Conservation (phyloP, 2,113 vertebrate genomes). For the Pterophyllum scalare region DNA sequence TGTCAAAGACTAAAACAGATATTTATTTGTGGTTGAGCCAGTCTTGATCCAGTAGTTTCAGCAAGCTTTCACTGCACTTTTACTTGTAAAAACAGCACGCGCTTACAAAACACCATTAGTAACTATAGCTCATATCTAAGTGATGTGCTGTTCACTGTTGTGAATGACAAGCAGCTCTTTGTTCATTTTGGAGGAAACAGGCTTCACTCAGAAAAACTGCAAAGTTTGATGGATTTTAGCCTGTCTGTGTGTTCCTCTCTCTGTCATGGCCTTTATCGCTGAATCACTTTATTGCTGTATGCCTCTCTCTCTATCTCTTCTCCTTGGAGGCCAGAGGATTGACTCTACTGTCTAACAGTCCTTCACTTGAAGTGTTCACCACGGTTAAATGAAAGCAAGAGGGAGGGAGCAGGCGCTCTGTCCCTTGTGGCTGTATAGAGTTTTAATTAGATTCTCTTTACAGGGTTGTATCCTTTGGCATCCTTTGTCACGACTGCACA, state of each 20-base stretch:
- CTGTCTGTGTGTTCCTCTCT: not conserved
- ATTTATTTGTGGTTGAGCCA: not conserved
- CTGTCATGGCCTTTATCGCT: conserved; percentile 3
- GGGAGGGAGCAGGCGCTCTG: conserved; percentile 17
- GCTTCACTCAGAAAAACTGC: not conserved
- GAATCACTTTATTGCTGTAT: conserved; percentile 32
- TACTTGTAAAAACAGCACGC: not conserved
- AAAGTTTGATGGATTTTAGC: conserved; percentile 2
- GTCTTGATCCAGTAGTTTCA: not conserved
- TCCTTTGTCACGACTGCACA: conserved; percentile 52
- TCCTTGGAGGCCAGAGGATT: conserved; percentile 50
- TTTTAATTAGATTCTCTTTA: conserved; percentile 79
- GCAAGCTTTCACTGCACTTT: not conserved
- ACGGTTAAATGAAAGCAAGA: conserved; percentile 50
- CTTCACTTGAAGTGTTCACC: conserved; percentile 62
- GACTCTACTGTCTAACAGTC: conserved; percentile 53
- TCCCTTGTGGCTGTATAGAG: conserved; percentile 68
- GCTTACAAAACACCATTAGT: not conserved
- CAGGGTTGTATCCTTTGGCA: conserved; percentile 74
- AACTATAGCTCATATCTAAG: not conserved
- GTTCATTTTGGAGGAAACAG: conserved; percentile 1
- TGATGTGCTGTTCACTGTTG: not conserved
- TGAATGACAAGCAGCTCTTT: not conserved
- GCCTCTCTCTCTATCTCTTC: conserved; percentile 25
- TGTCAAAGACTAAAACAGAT: not conserved